These are phyloP conservation scores for Melanotaenia parkinsoni DNA, from an alignment of 2,797 vertebrate species.

Conservation along the genomic window DNA sequence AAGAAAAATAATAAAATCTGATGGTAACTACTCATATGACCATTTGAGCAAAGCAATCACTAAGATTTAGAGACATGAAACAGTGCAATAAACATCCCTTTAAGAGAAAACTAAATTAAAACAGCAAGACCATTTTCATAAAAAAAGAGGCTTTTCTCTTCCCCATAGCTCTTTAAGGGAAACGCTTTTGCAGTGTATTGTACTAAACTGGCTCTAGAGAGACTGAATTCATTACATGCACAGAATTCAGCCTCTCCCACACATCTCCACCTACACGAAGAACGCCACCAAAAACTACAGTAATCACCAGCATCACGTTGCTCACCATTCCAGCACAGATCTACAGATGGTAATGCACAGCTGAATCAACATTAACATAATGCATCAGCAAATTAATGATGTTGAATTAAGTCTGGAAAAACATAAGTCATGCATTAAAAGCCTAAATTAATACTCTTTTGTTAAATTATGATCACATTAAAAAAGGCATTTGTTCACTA, in stretches of 20 bases:
- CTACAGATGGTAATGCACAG: constrained; percentile 53
- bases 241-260: constrained; percentile 83
- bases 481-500: constrained; percentile 41
- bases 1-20: neutral
- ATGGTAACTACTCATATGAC: neutral
- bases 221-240: constrained; percentile 83
- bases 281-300: constrained; percentile 73
- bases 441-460: constrained; percentile 32
- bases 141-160: constrained; percentile 52
- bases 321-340: constrained; percentile 58
- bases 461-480: constrained; percentile 49
- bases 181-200: constrained; percentile 59
- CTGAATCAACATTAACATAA: constrained; percentile 55
- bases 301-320: constrained; percentile 74
- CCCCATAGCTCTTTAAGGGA: constrained; percentile 56
- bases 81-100: neutral
- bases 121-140: constrained; percentile 26
- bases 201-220: constrained; percentile 73
- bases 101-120: constrained; percentile 18
- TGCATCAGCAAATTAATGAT: constrained; percentile 52
- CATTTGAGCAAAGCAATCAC: constrained; percentile 6
- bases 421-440: constrained; percentile 39
- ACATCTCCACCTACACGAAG: constrained; percentile 83
- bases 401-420: constrained; percentile 40
- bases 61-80: constrained; percentile 14